Conservation (phyloP, 2,888 invertebrate genomes). For the Sialis fuliginosa region DNA sequence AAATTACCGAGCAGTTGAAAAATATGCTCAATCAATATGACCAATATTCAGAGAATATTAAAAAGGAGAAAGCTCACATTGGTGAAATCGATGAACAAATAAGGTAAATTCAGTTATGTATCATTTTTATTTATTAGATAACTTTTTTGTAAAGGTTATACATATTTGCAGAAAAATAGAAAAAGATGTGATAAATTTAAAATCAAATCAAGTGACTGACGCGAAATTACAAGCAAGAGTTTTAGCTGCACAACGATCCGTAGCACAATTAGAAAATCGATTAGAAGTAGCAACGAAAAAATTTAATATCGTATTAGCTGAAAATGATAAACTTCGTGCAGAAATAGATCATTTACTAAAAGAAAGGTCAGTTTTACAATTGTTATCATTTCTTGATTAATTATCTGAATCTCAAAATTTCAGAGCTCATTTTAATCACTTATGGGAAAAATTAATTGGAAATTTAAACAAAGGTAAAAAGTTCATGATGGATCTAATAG, state of each 20-base stretch:
- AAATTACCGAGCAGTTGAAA: conserved; percentile 31
- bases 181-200: conserved; percentile 23
- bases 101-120: conserved; percentile 15
- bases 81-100: conserved; percentile 33
- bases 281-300: conserved; percentile 58
- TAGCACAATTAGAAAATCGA: conserved; percentile 53
- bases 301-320: conserved; percentile 55
- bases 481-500: conserved; percentile 69
- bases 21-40: conserved; percentile 35
- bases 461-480: conserved; percentile 63
- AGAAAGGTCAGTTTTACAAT: conserved; percentile 38
- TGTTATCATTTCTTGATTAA: not conserved
- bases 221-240: conserved; percentile 28
- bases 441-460: conserved; percentile 61
- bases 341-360: conserved; percentile 68
- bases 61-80: conserved; percentile 22
- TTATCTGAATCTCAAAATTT: conserved; percentile 4
- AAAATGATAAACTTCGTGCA: conserved; percentile 52
- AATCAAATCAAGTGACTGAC: conserved; percentile 27
- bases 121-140: not conserved
- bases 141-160: not conserved
- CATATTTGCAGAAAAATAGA: conserved; percentile 16
- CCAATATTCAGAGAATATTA: conserved; percentile 22
- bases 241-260: conserved; percentile 30
- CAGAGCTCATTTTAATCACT: conserved; percentile 62